Evolutionary conservation across 2,113 vertebrate species (phyloP).

Genomic region (Rhipidura dahli): DNA sequence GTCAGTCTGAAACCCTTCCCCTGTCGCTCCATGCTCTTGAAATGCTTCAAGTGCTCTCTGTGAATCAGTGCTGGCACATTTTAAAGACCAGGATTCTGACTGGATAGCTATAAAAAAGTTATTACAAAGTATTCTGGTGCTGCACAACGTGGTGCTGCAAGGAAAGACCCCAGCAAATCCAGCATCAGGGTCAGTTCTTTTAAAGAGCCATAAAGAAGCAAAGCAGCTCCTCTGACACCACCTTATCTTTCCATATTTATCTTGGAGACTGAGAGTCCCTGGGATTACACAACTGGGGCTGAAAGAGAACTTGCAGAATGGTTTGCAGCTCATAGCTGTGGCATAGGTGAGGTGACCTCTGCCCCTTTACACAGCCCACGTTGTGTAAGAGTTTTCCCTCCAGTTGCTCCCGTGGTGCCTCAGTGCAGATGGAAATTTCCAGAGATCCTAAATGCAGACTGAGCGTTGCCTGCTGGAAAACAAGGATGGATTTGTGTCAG

Average conservation of each 20-base stretch:
- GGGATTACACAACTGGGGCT: neutral
- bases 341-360: neutral
- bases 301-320: neutral
- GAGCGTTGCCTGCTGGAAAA: neutral
- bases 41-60: neutral
- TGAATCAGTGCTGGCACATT: neutral
- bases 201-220: neutral
- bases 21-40: neutral
- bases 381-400: neutral
- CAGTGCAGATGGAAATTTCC: conserved; percentile 53
- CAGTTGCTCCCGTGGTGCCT: neutral
- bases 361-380: neutral
- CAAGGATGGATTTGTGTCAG: neutral
- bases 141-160: neutral
- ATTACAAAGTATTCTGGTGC: neutral
- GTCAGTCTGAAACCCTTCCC: neutral
- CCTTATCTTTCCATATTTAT: conserved; percentile 35
- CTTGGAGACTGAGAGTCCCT: neutral
- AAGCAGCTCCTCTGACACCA: neutral
- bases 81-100: neutral
- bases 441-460: neutral
- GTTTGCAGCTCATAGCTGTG: neutral
- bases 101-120: neutral
- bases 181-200: neutral
- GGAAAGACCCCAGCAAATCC: neutral